Conservation (phyloP, 2,888 invertebrate genomes). For the Octodonta nipae region DNA sequence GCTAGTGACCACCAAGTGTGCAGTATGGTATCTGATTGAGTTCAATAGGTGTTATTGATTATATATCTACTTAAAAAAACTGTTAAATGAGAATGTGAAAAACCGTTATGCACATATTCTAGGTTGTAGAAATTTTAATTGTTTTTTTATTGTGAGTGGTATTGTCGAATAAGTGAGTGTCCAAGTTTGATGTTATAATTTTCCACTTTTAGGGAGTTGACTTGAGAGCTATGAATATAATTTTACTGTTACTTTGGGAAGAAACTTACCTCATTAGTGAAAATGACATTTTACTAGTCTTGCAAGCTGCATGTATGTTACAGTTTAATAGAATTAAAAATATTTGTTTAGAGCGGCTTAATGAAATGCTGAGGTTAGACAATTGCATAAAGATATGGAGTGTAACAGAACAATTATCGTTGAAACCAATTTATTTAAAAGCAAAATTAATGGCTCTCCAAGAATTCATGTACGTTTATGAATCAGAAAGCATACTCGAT, state of each 20-base stretch:
- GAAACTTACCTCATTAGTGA: conserved; percentile 19
- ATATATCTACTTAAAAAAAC: too few relatives aligned
- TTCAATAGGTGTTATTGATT: too few relatives aligned
- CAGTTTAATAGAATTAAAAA: conserved; percentile 31
- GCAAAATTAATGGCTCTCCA: conserved; percentile 29
- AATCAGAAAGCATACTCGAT: conserved; percentile 22
- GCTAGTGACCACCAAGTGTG: too few relatives aligned
- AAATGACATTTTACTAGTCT: conserved; percentile 25
- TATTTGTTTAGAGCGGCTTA: conserved; percentile 22
- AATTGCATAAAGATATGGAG: conserved; percentile 30
- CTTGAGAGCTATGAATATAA: conserved; percentile 29
- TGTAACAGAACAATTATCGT: conserved; percentile 23
- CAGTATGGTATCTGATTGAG: too few relatives aligned
- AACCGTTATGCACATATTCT: too few relatives aligned
- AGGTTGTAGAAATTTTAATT: too few relatives aligned
- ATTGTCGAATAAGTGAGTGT: too few relatives aligned
- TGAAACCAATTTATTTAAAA: conserved; percentile 26
- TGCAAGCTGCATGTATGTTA: conserved; percentile 33
- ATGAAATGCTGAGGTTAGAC: conserved; percentile 17
- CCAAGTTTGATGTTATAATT: too few relatives aligned
- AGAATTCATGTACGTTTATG: conserved; percentile 26
- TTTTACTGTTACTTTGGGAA: conserved; percentile 27
- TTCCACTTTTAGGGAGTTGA: conserved; percentile 30
- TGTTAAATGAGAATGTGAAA: too few relatives aligned
- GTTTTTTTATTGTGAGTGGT: too few relatives aligned